Percentiles rank a stretch among this genome's conserved stretches.
These are phyloP conservation scores for Cryptocephalus primarius DNA, from an alignment of 2,888 invertebrate species.

Conservation along the genomic window DNA sequence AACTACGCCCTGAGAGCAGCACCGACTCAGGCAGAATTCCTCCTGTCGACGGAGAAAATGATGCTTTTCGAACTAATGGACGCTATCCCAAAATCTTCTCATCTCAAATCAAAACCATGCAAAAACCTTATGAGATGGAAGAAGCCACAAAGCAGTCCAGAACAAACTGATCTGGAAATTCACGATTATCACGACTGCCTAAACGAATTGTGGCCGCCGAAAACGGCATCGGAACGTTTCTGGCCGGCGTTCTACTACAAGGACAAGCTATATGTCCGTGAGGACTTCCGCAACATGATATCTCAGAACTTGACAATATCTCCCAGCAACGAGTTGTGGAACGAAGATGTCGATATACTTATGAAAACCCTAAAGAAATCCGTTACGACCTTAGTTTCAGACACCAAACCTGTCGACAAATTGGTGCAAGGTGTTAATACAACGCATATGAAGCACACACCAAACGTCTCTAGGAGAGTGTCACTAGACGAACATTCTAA, in stretches of 20 bases:
- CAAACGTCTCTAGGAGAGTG: too few species aligned
- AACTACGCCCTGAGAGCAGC: conserved; percentile 36
- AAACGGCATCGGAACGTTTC: conserved; percentile 9
- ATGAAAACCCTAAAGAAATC: conserved; percentile 11
- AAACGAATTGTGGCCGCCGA: conserved; percentile 19
- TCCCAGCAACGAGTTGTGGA: conserved; percentile 29
- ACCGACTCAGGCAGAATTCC: conserved; percentile 41
- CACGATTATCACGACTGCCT: conserved; percentile 27
- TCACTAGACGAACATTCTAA: too few species aligned
- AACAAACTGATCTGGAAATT: conserved; percentile 6
- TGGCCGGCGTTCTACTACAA: conserved; percentile 28
- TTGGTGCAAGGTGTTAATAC: too few species aligned
- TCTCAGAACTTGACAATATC: conserved; percentile 19
- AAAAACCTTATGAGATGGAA: neutral
- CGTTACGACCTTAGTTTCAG: neutral
- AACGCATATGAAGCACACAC: too few species aligned
- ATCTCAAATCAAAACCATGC: neutral
- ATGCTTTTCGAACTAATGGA: conserved; percentile 29
- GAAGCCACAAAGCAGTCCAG: neutral
- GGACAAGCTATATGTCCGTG: conserved; percentile 29
- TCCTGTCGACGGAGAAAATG: conserved; percentile 33
- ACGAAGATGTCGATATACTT: conserved; percentile 25
- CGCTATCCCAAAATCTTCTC: conserved; percentile 12
- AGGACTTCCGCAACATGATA: conserved; percentile 33
- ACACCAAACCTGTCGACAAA: neutral